Conservation (phyloP, 2,797 vertebrate species). For the Delichon dasypus region DNA sequence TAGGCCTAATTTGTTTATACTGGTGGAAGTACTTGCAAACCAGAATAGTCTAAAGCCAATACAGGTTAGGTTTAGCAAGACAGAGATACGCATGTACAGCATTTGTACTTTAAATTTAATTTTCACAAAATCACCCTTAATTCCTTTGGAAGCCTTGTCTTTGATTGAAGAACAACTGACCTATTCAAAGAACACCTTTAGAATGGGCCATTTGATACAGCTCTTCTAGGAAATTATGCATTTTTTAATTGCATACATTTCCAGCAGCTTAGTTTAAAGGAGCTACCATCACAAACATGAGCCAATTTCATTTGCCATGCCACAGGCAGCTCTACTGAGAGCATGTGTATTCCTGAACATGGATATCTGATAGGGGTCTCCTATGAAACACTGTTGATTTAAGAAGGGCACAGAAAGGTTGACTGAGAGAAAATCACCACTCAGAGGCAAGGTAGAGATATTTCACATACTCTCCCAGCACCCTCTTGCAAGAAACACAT, state of each 20-base stretch:
- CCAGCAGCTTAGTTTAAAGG: not conserved
- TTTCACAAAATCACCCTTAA: not conserved
- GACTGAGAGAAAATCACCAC: not conserved
- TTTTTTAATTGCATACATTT: not conserved
- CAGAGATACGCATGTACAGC: rapidly evolving
- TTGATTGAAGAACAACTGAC: not conserved
- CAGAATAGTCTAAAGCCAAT: not conserved
- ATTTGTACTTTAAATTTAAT: not conserved
- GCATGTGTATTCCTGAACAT: rapidly evolving
- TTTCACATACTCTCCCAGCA: not conserved
- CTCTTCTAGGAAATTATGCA: not conserved
- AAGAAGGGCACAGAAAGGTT: not conserved
- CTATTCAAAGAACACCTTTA: not conserved
- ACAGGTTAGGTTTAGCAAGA: not conserved
- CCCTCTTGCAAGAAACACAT: not conserved
- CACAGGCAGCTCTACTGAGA: not conserved
- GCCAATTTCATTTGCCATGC: not conserved
- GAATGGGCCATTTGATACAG: not conserved
- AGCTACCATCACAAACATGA: rapidly evolving
- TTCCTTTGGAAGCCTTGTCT: not conserved
- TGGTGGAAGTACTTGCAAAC: not conserved
- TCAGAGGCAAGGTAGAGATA: not conserved
- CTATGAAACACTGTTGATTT: not conserved
- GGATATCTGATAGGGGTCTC: not conserved
- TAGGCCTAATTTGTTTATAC: not conserved